Conservation (phyloP, 2,888 invertebrate genomes). For the Heliconius cydno region DNA sequence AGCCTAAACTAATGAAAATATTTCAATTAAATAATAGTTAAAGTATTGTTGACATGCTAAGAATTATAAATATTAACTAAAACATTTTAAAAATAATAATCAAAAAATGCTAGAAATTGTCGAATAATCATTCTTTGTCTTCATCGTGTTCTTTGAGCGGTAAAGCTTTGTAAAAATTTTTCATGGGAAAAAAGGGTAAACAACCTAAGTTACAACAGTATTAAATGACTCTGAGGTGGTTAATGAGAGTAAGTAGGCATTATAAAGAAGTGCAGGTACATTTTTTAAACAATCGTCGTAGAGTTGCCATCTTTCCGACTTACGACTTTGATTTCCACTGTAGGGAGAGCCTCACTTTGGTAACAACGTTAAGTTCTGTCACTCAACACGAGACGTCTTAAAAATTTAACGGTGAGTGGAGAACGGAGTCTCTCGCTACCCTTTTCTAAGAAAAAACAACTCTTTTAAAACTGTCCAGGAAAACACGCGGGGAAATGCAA, state of each 20-base stretch:
- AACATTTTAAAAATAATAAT: not conserved
- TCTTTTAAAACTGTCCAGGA: too few relatives aligned
- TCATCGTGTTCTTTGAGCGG: not conserved
- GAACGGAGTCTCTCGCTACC: too few relatives aligned
- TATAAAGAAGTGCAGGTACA: not conserved
- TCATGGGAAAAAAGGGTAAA: not conserved
- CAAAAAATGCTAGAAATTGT: not conserved
- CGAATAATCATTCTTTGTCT: not conserved
- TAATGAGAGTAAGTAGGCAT: not conserved
- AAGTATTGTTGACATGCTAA: too few relatives aligned
- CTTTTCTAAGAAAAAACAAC: too few relatives aligned
- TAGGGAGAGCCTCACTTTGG: too few relatives aligned
- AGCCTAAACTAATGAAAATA: not conserved
- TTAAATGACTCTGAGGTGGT: not conserved
- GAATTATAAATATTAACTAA: too few relatives aligned
- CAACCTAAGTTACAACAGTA: conserved; percentile 1
- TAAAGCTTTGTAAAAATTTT: conserved; percentile 4
- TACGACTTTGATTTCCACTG: too few relatives aligned
- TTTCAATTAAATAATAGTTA: not conserved
- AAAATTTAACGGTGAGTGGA: too few relatives aligned
- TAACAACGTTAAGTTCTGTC: too few relatives aligned
- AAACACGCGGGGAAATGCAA: too few relatives aligned
- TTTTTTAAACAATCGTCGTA: not conserved
- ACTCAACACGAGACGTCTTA: too few relatives aligned
- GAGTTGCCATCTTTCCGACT: rapidly evolving